Conservation (phyloP, 2,888 invertebrate genomes). For the Agonopterix arenella region DNA sequence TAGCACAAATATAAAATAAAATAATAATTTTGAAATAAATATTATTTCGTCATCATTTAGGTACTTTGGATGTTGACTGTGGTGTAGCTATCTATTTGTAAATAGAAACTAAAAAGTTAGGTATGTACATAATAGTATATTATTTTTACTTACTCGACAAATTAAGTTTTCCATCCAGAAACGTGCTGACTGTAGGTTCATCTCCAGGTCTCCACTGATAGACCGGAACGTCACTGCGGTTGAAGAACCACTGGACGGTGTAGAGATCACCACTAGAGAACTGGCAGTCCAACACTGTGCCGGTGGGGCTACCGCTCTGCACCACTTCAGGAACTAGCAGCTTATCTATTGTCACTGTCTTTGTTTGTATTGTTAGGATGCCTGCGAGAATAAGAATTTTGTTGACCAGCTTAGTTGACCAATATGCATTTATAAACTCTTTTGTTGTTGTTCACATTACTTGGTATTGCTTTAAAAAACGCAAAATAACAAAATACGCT, state of each 20-base stretch:
- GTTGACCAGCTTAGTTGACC: not conserved
- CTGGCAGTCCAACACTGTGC: slow-evolving; percentile 26
- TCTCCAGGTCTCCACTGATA: slow-evolving; percentile 25
- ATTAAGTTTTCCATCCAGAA: slow-evolving; percentile 22
- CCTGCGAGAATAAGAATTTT: slow-evolving; percentile 4
- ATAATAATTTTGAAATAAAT: too few relatives aligned
- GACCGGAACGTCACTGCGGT: slow-evolving; percentile 17
- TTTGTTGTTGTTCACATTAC: too few relatives aligned
- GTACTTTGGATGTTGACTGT: too few relatives aligned
- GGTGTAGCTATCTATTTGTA: too few relatives aligned
- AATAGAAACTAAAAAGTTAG: too few relatives aligned
- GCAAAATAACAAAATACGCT: too few relatives aligned
- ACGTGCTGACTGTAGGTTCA: slow-evolving; percentile 18
- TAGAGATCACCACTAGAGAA: slow-evolving; percentile 21
- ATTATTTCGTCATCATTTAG: too few relatives aligned
- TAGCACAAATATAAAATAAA: too few relatives aligned
- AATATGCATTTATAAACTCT: too few relatives aligned
- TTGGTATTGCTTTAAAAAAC: too few relatives aligned
- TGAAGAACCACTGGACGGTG: slow-evolving; percentile 27
- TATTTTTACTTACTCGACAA: slow-evolving; percentile 18
- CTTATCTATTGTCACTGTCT: slow-evolving; percentile 28
- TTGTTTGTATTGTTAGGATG: slow-evolving; percentile 9
- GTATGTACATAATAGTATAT: slow-evolving; percentile 8
- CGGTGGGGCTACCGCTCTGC: slow-evolving; percentile 17
- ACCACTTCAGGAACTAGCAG: slow-evolving; percentile 29